Evolutionary conservation across 2,113 vertebrate genomes (phyloP).

Genomic region (Herpetotheres cachinnans): DNA sequence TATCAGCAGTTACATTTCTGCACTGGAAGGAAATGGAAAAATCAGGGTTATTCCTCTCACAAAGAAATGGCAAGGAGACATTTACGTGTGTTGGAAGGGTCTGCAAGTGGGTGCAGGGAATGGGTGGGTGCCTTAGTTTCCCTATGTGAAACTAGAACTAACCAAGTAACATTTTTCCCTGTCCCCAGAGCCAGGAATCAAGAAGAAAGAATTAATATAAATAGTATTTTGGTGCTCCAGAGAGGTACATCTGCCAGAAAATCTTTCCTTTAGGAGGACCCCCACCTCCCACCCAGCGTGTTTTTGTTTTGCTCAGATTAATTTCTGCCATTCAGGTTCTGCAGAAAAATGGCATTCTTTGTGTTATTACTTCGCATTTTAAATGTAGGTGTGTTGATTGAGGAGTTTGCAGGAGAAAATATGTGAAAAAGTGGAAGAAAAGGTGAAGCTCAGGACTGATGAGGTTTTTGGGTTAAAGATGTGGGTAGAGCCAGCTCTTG

Average conservation of each 20-base stretch:
- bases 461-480: background rate
- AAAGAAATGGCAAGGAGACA: background rate
- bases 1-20: background rate
- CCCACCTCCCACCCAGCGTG: background rate
- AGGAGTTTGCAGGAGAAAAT: background rate
- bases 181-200: background rate
- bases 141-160: background rate
- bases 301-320: background rate
- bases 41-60: background rate
- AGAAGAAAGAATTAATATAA: background rate
- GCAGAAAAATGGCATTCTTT: background rate
- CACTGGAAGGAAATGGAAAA: background rate
- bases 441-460: background rate
- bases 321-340: background rate
- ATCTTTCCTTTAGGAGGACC: background rate
- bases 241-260: background rate
- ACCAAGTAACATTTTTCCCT: background rate
- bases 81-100: background rate
- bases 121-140: background rate
- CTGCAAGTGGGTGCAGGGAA: background rate
- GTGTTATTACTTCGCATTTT: background rate
- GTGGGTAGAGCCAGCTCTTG: background rate
- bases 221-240: background rate
- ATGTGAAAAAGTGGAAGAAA: rapidly evolving
- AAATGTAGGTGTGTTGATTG: background rate